Percentiles rank a stretch among this genome's conserved stretches.
phyloP scores from a whole-genome alignment of 2,113 vertebrate genomes.

The Fregata magnificens region DNA sequence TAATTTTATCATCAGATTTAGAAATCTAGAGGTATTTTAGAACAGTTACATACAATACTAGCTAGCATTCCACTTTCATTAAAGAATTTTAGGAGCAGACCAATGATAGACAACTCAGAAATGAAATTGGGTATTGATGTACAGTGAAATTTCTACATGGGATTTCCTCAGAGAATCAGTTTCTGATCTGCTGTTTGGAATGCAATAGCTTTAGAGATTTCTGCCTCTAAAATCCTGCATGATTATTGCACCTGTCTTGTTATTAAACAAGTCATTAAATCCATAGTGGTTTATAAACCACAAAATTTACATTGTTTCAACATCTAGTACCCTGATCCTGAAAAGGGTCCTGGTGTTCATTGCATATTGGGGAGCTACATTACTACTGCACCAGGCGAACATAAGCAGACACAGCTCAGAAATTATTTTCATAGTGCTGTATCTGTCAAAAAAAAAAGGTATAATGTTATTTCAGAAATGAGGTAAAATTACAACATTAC shows the following conservation, averaged over 20 bases:
- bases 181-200: background rate
- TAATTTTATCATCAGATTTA: background rate
- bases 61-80: background rate
- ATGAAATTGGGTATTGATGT: background rate
- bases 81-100: background rate
- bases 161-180: background rate
- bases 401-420: background rate
- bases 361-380: background rate
- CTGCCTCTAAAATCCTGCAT: background rate
- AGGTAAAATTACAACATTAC: background rate
- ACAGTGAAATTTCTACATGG: background rate
- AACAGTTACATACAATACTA: background rate
- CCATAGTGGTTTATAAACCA: background rate
- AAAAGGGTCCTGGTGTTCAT: background rate
- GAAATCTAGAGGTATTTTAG: background rate
- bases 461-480: background rate
- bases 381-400: background rate
- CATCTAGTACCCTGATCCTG: background rate
- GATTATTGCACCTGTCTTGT: background rate
- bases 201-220: background rate
- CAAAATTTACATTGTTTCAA: background rate
- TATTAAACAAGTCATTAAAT: slow-evolving; percentile 29
- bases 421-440: background rate
- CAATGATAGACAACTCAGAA: background rate
- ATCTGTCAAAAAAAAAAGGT: background rate